A percentile compares a stretch with the other conserved stretches of the same genome.
Conservation (phyloP, 2,888 invertebrate genomes). For the Trichacis sp. region DNA sequence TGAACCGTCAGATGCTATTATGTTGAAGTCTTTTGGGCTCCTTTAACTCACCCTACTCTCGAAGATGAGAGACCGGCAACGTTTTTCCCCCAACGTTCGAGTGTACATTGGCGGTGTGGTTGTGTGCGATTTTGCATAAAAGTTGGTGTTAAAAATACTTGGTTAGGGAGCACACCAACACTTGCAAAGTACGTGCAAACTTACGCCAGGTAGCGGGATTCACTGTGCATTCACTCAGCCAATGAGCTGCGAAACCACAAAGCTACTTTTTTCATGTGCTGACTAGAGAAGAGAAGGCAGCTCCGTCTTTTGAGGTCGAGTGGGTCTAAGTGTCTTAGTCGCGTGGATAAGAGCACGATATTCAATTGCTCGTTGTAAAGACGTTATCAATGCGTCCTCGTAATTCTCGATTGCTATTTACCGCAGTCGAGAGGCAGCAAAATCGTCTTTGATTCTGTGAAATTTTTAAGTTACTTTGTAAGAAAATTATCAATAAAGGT, state of each 20-base stretch:
- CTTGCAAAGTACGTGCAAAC: constrained; percentile 19
- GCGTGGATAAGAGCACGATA: constrained; percentile 39
- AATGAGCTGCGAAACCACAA: constrained; percentile 31
- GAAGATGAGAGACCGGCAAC: constrained; percentile 32
- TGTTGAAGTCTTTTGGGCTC: constrained; percentile 24
- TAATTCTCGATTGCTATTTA: constrained; percentile 38
- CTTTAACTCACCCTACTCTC: constrained; percentile 25
- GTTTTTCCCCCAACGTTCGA: constrained; percentile 39
- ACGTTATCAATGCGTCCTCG: constrained; percentile 40
- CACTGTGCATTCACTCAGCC: constrained; percentile 16
- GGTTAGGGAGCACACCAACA: constrained; percentile 20
- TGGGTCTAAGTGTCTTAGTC: constrained; percentile 33
- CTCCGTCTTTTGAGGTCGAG: constrained; percentile 44
- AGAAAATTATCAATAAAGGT: too few species aligned
- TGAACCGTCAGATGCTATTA: constrained; percentile 43
- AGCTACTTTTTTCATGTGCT: constrained; percentile 30
- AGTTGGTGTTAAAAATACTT: constrained; percentile 45
- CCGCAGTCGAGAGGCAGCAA: constrained; percentile 19
- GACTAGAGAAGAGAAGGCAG: constrained; percentile 33
- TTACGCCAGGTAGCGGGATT: constrained; percentile 8
- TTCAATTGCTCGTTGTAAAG: constrained; percentile 36
- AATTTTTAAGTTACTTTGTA: not conserved
- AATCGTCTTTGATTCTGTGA: constrained; percentile 18
- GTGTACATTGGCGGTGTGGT: constrained; percentile 48
- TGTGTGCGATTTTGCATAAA: constrained; percentile 43